phyloP scores from a whole-genome alignment of 92 coral and sea anemone genomes.

The Ricordea florida region DNA sequence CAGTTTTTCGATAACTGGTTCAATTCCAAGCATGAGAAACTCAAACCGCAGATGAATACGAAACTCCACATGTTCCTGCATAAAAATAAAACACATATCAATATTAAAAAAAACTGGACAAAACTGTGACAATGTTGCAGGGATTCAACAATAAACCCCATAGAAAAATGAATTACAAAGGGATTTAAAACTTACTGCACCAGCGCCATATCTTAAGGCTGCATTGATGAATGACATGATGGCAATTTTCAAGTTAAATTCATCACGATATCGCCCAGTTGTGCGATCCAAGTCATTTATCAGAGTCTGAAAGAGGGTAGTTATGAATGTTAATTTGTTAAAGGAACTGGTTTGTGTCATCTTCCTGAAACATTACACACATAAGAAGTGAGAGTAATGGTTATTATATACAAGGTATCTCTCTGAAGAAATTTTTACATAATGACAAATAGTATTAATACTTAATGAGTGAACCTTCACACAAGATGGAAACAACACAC shows the following conservation, averaged over 20 bases:
- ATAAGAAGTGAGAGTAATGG: background rate
- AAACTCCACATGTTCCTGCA: constrained; percentile 93
- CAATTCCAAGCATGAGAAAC: constrained; percentile 98
- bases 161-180: background rate
- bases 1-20: constrained; percentile 94
- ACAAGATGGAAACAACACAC: too few species aligned
- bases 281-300: constrained; percentile 91
- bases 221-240: constrained; percentile 99
- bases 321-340: too few species aligned
- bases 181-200: constrained; percentile 73
- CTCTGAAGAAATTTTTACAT: too few species aligned
- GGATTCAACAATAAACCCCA: background rate
- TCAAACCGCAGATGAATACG: constrained; percentile 97
- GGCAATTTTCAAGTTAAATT: constrained; percentile 93
- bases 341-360: too few species aligned
- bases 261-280: constrained; percentile 87
- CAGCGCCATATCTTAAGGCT: constrained; percentile 94
- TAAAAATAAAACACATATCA: background rate
- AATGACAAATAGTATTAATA: too few species aligned
- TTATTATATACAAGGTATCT: background rate
- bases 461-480: too few species aligned
- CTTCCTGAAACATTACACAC: background rate
- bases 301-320: constrained; percentile 69
- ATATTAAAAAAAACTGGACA: background rate
- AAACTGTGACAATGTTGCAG: background rate